Percentiles rank a stretch among this genome's conserved stretches.
Evolutionary conservation across 2,113 vertebrate genomes (phyloP).

Genomic region (Caloenas nicobarica): DNA sequence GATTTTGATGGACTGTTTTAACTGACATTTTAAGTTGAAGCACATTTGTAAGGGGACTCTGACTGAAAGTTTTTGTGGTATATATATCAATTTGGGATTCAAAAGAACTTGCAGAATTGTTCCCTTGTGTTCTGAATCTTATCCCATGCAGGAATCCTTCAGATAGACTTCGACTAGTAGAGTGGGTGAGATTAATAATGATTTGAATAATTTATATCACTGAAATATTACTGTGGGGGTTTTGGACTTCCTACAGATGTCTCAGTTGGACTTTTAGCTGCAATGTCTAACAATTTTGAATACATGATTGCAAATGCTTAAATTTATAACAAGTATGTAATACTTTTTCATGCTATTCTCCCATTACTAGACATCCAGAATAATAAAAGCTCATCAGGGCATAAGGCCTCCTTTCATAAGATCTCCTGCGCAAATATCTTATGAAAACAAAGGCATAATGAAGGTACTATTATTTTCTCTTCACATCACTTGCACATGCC

Average conservation of each 20-base stretch:
- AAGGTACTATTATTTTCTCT: not conserved
- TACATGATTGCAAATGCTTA: not conserved
- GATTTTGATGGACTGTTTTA: not conserved
- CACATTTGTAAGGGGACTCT: not conserved
- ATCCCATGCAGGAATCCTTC: not conserved
- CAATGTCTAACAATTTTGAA: not conserved
- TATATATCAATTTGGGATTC: not conserved
- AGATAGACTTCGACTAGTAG: not conserved
- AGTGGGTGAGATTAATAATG: conserved; percentile 5
- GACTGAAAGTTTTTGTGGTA: not conserved
- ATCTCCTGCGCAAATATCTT: not conserved
- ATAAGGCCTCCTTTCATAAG: not conserved
- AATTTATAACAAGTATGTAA: not conserved
- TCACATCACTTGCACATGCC: not conserved
- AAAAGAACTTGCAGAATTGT: conserved; percentile 20
- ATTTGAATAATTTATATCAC: conserved; percentile 16
- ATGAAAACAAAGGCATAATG: not conserved
- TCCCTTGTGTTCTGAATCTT: conserved; percentile 31
- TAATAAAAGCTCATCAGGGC: not conserved
- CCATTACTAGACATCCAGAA: not conserved
- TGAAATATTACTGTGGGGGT: conserved; percentile 10
- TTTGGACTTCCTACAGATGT: conserved; percentile 1
- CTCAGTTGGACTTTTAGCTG: conserved; percentile 7
- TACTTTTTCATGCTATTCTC: not conserved
- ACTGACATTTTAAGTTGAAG: conserved; percentile 9